Evolutionary conservation across 1,140 invertebrate species (phyloP), one percentile per base, ranked within the genome.

Genomic region (Araneus ventricosus): DNA sequence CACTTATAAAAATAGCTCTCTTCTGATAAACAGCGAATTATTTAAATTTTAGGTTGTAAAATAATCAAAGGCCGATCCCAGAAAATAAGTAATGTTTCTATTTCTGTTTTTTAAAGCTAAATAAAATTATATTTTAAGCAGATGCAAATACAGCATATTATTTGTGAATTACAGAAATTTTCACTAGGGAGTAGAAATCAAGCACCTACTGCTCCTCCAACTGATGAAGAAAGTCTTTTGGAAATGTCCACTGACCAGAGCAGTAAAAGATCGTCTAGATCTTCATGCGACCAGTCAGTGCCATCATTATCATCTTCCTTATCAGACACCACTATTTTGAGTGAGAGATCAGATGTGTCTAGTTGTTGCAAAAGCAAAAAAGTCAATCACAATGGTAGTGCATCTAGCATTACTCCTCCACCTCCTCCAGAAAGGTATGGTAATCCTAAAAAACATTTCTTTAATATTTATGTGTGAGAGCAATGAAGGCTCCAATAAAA

Each of bases 101-200:
- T 52, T 14, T 1, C 45, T 52, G 41, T 45, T 45, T 45, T 45
- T 14, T 14, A 52, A 52, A 17, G 45, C 45, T 52, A 52, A 2
- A 52, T 52, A 52, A 17, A 14, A 14, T 2, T 52, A 52, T 14
- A 52, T 52, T 14, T 52, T 52, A 17, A 52, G 0, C n/a, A n/a
- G n/a, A n/a, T n/a, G n/a, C n/a, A 59, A 59, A 22, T 24, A 59
- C 22, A 5, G 24, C 27, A n/a, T 27, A 27, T n/a, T 27, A 14
- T n/a, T 67, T 67, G 8, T 67, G 10, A 52, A 45, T 84, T 84
- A 10, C 39, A 92, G 97, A 97, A 95, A 96, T 96, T 94, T 97
- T 95, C 88, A 95, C 95, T 30, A 95, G 95, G 45, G 95, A 96
- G 52, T 95, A 95, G 70, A 96, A 80, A n/a, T 34, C 88, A 93